Conservation (phyloP, 2,797 vertebrate species). For the Delichon dasypus region DNA sequence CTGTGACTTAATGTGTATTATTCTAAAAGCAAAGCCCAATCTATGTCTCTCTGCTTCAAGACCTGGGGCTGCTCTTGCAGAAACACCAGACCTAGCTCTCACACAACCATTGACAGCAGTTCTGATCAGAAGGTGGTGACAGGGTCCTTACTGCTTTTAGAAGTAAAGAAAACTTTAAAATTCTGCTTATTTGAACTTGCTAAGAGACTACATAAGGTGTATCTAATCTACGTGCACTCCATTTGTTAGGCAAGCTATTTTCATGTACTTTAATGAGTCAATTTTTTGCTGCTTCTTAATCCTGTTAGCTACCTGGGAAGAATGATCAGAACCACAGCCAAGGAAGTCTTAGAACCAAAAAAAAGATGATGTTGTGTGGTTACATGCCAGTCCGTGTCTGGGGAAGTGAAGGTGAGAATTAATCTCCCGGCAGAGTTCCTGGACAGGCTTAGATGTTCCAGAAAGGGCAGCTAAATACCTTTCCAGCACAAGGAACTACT, state of each 20-base stretch:
- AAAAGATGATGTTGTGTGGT: background rate
- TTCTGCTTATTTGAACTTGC: background rate
- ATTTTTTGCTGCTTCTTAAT: conserved; percentile 1
- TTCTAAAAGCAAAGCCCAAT: background rate
- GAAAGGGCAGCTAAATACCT: background rate
- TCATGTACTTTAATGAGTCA: background rate
- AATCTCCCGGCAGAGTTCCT: background rate
- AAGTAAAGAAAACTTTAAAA: background rate
- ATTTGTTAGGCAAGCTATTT: background rate
- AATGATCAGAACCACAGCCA: background rate
- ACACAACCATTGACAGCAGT: fast-evolving
- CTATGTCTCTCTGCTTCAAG: background rate
- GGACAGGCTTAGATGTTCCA: background rate
- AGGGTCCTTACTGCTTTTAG: background rate
- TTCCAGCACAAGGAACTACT: background rate
- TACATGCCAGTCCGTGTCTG: background rate
- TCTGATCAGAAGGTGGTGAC: background rate
- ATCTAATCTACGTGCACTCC: background rate
- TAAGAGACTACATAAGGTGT: background rate
- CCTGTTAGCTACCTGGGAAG: background rate
- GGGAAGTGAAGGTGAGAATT: background rate
- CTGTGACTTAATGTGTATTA: background rate
- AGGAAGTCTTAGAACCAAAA: background rate
- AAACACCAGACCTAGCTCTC: background rate
- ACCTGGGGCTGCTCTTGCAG: background rate